Percentiles rank a stretch among this genome's conserved stretches.
phyloP scores from a whole-genome alignment of 92 coral and sea anemone genomes.

The Galaxea fascicularis region DNA sequence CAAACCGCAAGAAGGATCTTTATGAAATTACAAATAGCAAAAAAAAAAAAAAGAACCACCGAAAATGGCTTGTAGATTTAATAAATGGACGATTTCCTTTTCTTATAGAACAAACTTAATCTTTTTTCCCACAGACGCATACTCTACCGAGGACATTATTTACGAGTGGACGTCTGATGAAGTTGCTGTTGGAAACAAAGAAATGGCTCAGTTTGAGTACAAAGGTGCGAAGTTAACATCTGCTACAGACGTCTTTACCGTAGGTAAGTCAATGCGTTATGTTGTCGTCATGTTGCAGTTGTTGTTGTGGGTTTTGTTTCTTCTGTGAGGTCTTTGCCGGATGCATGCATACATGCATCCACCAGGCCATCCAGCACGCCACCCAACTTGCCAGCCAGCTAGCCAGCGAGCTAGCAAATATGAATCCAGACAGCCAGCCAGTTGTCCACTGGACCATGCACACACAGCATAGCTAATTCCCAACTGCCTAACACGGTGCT shows the following conservation, averaged over 20 bases:
- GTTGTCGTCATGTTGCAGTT: too few relatives aligned
- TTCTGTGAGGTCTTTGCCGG: background rate
- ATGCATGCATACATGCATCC: background rate
- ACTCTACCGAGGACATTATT: slow-evolving; percentile 49
- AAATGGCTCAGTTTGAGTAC: slow-evolving; percentile 78
- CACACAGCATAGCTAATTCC: too few relatives aligned
- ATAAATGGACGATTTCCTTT: background rate
- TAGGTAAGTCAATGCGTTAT: background rate
- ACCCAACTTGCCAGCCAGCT: background rate
- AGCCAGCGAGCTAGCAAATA: too few relatives aligned
- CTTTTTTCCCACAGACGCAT: slow-evolving; percentile 42
- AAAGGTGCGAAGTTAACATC: slow-evolving; percentile 22
- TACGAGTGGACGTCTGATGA: slow-evolving; percentile 48
- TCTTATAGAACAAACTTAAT: background rate
- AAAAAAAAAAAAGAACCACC: too few relatives aligned
- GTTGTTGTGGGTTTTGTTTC: too few relatives aligned
- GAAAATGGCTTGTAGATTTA: too few relatives aligned
- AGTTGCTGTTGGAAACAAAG: slow-evolving; percentile 47
- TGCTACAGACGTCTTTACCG: background rate
- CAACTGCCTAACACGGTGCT: too few relatives aligned
- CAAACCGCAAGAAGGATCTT: too few relatives aligned
- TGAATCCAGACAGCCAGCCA: too few relatives aligned
- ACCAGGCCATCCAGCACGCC: background rate
- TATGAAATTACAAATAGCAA: too few relatives aligned
- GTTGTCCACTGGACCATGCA: too few relatives aligned